These are phyloP conservation scores for Plebejus argus DNA, from an alignment of 2,888 invertebrate genomes.

Conservation along the genomic window DNA sequence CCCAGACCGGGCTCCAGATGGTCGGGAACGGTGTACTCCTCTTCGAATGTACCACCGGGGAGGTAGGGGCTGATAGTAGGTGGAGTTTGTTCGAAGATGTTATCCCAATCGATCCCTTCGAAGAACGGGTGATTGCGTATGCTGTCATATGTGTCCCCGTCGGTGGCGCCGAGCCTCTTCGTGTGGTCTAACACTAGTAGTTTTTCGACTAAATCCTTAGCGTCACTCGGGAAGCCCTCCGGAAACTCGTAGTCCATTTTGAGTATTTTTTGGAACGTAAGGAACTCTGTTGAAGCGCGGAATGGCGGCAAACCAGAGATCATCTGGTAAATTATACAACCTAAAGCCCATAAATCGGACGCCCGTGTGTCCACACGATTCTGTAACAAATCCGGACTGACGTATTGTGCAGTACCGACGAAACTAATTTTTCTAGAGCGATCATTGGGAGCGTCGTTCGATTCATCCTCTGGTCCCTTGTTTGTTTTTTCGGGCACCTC, in stretches of 20 bases:
- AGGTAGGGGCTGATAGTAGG: slow-evolving; percentile 91
- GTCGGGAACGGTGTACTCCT: slow-evolving; percentile 87
- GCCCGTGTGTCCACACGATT: slow-evolving; percentile 88
- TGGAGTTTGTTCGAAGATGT: slow-evolving; percentile 87
- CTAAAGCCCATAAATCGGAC: slow-evolving; percentile 98
- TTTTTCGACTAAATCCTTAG: slow-evolving; percentile 93
- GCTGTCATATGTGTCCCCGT: slow-evolving; percentile 87
- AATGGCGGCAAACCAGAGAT: slow-evolving; percentile 96
- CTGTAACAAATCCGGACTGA: slow-evolving; percentile 96
- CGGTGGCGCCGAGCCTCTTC: slow-evolving; percentile 90
- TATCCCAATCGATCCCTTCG: slow-evolving; percentile 89
- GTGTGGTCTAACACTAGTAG: slow-evolving; percentile 90
- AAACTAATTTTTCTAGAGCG: slow-evolving; percentile 89
- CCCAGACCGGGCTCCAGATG: slow-evolving; percentile 93
- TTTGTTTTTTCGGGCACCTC: slow-evolving; percentile 36
- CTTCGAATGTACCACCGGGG: slow-evolving; percentile 85
- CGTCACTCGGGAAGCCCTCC: slow-evolving; percentile 91
- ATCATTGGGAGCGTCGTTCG: slow-evolving; percentile 57
- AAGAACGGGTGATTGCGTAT: slow-evolving; percentile 95
- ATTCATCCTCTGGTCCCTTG: slow-evolving; percentile 54
- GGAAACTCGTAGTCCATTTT: slow-evolving; percentile 95
- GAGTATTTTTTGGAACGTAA: slow-evolving; percentile 97
- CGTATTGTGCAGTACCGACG: slow-evolving; percentile 99
- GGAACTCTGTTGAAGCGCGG: slow-evolving; percentile 94
- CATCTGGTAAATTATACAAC: slow-evolving; percentile 98